phyloP scores from a whole-genome alignment of 2,888 invertebrate species.

The Folsomia manolachei region DNA sequence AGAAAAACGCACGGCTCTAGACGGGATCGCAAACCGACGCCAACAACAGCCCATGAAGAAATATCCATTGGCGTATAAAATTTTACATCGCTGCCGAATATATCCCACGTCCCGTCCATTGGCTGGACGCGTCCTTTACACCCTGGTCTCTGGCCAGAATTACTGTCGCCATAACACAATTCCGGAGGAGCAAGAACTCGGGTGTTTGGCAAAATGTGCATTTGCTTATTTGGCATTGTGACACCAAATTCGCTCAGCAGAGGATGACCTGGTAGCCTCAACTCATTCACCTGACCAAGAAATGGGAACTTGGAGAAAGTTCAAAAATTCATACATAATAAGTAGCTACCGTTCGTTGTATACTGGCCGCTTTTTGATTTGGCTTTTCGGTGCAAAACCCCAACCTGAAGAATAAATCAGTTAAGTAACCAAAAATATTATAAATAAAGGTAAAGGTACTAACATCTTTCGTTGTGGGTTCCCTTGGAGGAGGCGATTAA shows the following conservation, averaged over 20 bases:
- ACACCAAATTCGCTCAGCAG: slow-evolving; percentile 17
- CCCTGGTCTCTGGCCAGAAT: not conserved
- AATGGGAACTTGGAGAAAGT: too few species aligned
- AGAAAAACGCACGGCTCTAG: too few species aligned
- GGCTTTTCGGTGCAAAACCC: not conserved
- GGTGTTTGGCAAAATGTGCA: slow-evolving; percentile 5
- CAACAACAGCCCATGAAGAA: slow-evolving; percentile 13
- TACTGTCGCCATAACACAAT: slow-evolving; percentile 18
- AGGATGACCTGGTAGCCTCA: not conserved
- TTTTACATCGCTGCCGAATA: not conserved
- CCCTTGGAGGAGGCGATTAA: not conserved
- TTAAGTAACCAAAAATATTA: too few species aligned
- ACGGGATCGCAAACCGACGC: too few species aligned
- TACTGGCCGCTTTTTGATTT: not conserved
- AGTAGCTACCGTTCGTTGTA: not conserved
- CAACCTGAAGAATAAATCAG: too few species aligned
- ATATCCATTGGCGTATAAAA: slow-evolving; percentile 9
- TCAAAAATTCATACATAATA: too few species aligned
- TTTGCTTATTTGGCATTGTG: not conserved
- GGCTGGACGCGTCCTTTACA: slow-evolving; percentile 9
- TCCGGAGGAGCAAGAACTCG: slow-evolving; percentile 23
- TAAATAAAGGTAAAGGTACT: too few species aligned
- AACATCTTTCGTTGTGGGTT: not conserved
- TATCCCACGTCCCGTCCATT: slow-evolving; percentile 12
- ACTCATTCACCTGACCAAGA: too few species aligned